Evolutionary conservation across 2,113 vertebrate genomes (phyloP), one percentile per base, ranked within the genome.

Genomic region (Lepus europaeus): DNA sequence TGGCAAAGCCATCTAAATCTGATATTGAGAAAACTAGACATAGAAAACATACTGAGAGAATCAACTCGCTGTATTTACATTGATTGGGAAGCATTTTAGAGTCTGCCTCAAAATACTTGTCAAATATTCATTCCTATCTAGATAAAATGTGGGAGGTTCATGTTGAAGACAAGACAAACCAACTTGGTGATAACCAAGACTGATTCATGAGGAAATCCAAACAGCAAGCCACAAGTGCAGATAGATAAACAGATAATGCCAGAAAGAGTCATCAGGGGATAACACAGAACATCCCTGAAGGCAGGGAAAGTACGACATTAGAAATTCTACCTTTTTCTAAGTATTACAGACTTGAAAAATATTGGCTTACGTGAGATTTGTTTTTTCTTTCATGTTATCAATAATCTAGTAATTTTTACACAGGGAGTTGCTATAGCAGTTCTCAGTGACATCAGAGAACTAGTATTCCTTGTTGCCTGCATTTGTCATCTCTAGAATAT

Each of bases 21-120:
- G 51, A 66, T 70, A 20, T 29, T 88, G 76, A 95, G 27, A 85
- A 91, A 97, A 89, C 31, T 79, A 59, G 45, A 63, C 76, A 45
- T 61, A 85, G 27, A 90, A 97, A 95, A 90, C 33, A 90, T 73
- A 3, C 39, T 86, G 73, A 96, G 76, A 89, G 39, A 94, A 88
- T 94, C 11, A 92, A 61, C 31, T 83, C 76, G 56, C 14, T 92
- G 56, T 68, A 68, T 81, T 93, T 69, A 77, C 33, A 78, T 88
- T 63, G 90, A 36, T 77, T 59, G 56, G 45, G 36, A 76, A 81
- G 10, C 13, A 92, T 92, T 88, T 97, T n/a, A 87, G 36, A 87
- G 11, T 80, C 53, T 70, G 4, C 27, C 45, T 66, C 79, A 76
- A 79, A 86, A 36, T 90, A 79, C 92, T 63, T 86, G 56, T 22